Conservation (phyloP, 2,113 vertebrate species). For the Corythaeola cristata region DNA sequence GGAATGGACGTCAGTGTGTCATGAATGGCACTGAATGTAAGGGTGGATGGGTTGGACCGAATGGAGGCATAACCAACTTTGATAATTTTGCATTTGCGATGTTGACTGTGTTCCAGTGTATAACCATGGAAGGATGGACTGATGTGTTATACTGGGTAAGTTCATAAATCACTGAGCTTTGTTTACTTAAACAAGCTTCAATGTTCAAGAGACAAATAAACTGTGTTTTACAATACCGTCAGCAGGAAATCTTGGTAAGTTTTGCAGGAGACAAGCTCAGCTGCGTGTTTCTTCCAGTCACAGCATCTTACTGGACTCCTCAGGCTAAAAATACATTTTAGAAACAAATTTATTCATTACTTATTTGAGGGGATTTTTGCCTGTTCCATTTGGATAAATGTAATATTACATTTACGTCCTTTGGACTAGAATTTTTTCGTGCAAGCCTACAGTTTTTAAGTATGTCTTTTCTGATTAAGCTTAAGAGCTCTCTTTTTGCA, state of each 20-base stretch:
- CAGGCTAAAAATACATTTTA: background rate
- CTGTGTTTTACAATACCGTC: background rate
- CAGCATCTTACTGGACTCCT: conserved; percentile 1
- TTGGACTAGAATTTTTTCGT: background rate
- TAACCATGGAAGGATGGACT: conserved; percentile 99
- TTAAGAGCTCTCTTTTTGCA: conserved; percentile 2
- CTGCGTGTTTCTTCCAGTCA: background rate
- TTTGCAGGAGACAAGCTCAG: background rate
- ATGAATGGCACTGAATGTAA: conserved; percentile 91
- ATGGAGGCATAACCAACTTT: conserved; percentile 97
- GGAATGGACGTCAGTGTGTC: conserved; percentile 91
- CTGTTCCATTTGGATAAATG: background rate
- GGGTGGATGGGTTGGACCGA: conserved; percentile 96
- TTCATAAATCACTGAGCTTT: background rate
- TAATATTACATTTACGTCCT: background rate
- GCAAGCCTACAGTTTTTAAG: background rate
- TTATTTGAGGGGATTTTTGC: background rate
- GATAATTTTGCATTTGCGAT: conserved; percentile 99
- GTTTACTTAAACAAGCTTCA: background rate
- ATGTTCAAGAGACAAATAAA: background rate
- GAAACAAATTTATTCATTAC: conserved; percentile 21
- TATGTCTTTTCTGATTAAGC: background rate
- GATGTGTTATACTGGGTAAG: conserved; percentile 98
- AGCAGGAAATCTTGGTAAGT: background rate
- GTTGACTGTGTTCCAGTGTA: conserved; percentile 99